Evolutionary conservation across 2,797 vertebrate genomes (phyloP), one percentile per base, ranked within the genome.

Genomic region (Sebastes variabilis): DNA sequence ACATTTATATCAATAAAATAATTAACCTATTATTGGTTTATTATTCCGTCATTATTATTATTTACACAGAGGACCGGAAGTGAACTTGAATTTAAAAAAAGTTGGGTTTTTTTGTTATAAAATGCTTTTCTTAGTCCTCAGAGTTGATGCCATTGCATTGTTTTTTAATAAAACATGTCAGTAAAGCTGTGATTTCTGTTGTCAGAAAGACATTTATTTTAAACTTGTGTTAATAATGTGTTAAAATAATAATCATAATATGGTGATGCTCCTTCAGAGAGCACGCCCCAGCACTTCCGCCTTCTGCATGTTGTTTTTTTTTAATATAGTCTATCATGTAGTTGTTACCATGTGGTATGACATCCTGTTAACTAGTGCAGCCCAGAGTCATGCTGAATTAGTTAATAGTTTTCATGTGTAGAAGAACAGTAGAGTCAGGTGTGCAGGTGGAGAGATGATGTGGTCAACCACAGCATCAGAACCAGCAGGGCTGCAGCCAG

Each of bases 211-310:
- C 1, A 64, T 4, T 24, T 3, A 0, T 25, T 9, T 16, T n/a
- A 10, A 6, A 6, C 8, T 29, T 13, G 7, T 54, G 25, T 54
- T 49, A 2, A 34, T 25, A 9, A 25, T 32, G 30, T 24, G 22
- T 27, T 18, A 2, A 62, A 1, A 6, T 9, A n/a, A n/a, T 49
- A 1, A 25, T 27, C 1, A n/a, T 64, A 36, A 56, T 27, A 20
- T 27, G 14, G 20, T 49, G 84, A 52, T 18, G 42, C 58, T 14
- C 14, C 65, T 8, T 25, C 55, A 29, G 4, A 46, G 42, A 18
- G 4, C 74, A 68, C 74, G 76, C 74, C 61, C 77, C 59, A 9
- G 49, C 8, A 83, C 90, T 90, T 92, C 90, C 88, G 85, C 52
- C 14, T 88, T 88, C 72, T 72, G 72, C 54, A 18, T 64, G 12